These are phyloP conservation scores for Sebastes paucispinis DNA, from an alignment of 2,797 vertebrate genomes.

Conservation along the genomic window DNA sequence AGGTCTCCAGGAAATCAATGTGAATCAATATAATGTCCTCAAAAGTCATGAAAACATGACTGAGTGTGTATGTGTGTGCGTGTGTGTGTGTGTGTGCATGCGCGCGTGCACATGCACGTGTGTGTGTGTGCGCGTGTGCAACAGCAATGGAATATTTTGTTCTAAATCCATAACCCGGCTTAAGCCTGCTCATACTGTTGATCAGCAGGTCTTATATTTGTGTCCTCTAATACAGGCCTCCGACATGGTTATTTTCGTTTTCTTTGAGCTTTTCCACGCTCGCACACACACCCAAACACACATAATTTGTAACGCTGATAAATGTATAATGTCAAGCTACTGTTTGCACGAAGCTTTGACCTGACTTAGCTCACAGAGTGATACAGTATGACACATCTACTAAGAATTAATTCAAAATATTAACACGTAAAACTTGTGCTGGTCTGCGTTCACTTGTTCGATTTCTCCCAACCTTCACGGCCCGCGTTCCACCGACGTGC, in stretches of 20 bases:
- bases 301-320: not conserved
- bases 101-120: not conserved
- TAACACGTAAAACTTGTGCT: not conserved
- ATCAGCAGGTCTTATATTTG: constrained; percentile 45
- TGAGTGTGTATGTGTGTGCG: not conserved
- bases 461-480: not conserved
- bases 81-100: not conserved
- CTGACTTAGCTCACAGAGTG: not conserved
- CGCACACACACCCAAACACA: not conserved
- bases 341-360: not conserved
- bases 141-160: constrained; percentile 29
- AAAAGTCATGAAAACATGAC: no score
- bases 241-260: constrained; percentile 1
- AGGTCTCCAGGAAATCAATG: no score
- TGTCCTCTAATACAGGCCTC: constrained; percentile 41
- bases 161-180: constrained; percentile 56
- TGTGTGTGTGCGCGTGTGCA: constrained; percentile 1
- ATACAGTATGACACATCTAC: not conserved
- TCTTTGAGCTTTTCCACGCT: constrained; percentile 21
- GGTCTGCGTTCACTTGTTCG: not conserved
- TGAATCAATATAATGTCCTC: no score
- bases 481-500: not conserved
- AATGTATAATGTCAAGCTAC: not conserved
- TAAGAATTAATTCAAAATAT: not conserved
- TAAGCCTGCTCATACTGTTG: constrained; percentile 47